A percentile compares a stretch with the other conserved stretches of the same genome.
These are phyloP conservation scores for Nothura maculosa DNA, from an alignment of 2,797 vertebrate species.

Conservation along the genomic window DNA sequence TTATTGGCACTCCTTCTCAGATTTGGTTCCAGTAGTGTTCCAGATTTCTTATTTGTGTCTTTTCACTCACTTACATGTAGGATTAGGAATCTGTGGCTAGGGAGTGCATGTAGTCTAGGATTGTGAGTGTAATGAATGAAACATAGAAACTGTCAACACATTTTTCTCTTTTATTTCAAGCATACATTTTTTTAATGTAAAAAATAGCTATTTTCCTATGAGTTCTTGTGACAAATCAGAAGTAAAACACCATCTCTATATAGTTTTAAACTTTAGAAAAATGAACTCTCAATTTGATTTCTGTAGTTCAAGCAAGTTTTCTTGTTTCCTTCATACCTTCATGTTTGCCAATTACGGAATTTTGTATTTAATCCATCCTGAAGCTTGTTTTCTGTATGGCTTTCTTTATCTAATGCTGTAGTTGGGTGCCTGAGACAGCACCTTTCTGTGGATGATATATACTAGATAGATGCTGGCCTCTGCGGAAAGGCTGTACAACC, in stretches of 20 bases:
- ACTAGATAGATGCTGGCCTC: neutral
- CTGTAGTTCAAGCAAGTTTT: neutral
- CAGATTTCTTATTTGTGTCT: rapidly evolving
- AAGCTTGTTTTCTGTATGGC: neutral
- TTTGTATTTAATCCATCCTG: neutral
- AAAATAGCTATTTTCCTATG: neutral
- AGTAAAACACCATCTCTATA: neutral
- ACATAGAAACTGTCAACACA: neutral
- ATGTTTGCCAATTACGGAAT: neutral
- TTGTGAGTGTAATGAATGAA: neutral
- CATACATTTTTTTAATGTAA: neutral
- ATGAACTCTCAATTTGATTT: neutral
- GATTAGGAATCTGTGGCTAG: neutral
- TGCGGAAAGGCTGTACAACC: neutral
- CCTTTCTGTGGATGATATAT: neutral
- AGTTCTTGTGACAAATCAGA: neutral
- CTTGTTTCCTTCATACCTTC: neutral
- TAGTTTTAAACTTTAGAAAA: neutral
- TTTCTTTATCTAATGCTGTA: neutral
- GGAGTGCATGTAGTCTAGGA: neutral
- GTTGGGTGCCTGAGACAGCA: neutral
- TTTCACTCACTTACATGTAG: neutral
- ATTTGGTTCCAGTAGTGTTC: neutral
- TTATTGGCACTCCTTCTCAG: neutral
- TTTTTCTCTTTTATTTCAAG: neutral